Evolutionary conservation across 2,797 vertebrate genomes (phyloP), one percentile per base, ranked within the genome.

Genomic region (Champsocephalus gunnari): DNA sequence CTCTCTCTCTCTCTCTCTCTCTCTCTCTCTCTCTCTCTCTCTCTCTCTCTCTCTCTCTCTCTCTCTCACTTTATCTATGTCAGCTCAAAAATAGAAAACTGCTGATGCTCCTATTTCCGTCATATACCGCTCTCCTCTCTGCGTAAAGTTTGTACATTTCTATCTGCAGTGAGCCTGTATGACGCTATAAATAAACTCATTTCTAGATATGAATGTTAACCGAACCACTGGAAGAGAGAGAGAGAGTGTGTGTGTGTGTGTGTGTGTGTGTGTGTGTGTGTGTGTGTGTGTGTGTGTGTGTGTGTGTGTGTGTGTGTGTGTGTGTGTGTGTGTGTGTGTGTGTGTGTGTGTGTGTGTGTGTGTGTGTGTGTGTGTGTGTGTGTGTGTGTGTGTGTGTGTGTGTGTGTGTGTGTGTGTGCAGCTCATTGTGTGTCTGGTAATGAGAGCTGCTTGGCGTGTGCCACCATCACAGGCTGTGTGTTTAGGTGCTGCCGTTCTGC

Each of bases 371-470:
- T 24, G 24, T 24, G 24, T 24, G 24, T 24, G 24, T 24, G 24
- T 24, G 24, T 24, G 24, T 24, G 24, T 24, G 24, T 24, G 24
- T 24, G 24, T 24, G 24, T 24, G 24, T 24, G 24, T 24, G 24
- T 24, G 24, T 24, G 24, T 24, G 24, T 24, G 24, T 13, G 54
- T 14, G 61, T 13, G 45, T 34, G 80, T 79, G 86, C 45, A 38
- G 69, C 48, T 63, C 77, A 91, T 89, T 93, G 88, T 82, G 64
- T 57, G 72, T 71, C 75, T 81, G 77, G 88, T 92, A 90, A 91
- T 87, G 83, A 87, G 84, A 83, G 80, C 77, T 60, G 66, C 79
- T 83, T 84, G 83, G 81, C 79, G 81, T 84, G 81, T 77, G 83
- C 64, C 73, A 82, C 88, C 49, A 4, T 67, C 65, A 12, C 54